Conservation (phyloP, 2,888 invertebrate genomes). For the Trissonchulus latispiculum region DNA sequence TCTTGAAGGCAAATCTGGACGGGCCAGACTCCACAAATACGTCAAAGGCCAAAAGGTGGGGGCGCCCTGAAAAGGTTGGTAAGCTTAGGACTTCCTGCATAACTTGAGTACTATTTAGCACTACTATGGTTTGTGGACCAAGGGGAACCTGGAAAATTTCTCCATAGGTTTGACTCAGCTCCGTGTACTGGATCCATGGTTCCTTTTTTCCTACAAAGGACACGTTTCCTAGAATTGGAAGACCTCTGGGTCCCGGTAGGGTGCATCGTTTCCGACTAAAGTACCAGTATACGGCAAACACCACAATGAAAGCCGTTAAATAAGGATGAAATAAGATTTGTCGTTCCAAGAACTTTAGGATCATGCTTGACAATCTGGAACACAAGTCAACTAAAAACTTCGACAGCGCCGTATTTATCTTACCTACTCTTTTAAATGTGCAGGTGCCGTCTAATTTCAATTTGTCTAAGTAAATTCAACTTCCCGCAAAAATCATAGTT, state of each 20-base stretch:
- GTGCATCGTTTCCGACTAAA: not conserved
- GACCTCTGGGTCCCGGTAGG: constrained; percentile 14
- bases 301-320: not conserved
- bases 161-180: constrained; percentile 11
- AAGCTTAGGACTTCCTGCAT: no score
- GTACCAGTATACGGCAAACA: not conserved
- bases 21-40: not conserved
- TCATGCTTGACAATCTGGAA: no score
- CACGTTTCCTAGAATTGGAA: not conserved
- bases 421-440: no score
- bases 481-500: no score
- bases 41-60: not conserved
- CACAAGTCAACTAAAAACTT: no score
- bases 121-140: no score
- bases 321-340: not conserved
- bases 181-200: not conserved
- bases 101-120: no score
- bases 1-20: constrained; percentile 11
- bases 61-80: constrained; percentile 9
- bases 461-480: no score
- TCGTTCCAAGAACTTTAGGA: not conserved
- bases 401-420: no score
- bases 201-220: not conserved
- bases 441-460: no score
- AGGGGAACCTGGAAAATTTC: constrained; percentile 13